Base-by-base conservation (phyloP, 2,113 vertebrate species). In the Carassius gibelio region DNA sequence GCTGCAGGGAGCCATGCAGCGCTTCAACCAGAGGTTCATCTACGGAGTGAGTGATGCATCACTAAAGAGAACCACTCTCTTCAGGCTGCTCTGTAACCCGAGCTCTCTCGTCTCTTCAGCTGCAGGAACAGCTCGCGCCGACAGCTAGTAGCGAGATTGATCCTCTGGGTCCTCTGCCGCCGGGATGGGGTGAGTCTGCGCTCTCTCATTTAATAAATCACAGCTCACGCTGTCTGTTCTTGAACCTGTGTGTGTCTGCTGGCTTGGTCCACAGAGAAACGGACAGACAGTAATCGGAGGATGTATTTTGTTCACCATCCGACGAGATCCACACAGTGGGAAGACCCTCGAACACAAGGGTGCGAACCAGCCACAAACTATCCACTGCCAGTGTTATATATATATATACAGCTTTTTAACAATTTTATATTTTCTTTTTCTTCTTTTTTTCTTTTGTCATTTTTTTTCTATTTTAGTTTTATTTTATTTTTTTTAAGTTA, bases 271-370 rank as follows among this genome's bases (percentile, higher is more conserved):
- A 86, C 83, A 99, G 98, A 99, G 90, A 99, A 99, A 86, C 96
- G 98, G 93, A 99, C 97, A 0, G 98, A 99, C 91, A 96, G 92
- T 87, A 99, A 98, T n/a, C 97, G 98, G 89, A 95, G 98, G 94
- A 96, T 99, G 15, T 99, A 99, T 93, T 99, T 98, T 93, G 98
- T 99, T 90, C 98, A 99, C 90, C 98, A 99, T 89, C 95, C 97
- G 42, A 99, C 97, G 71, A 94, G 98, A 38, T 94, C 96, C 38
- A 99, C 98, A 9, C 98, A 99, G 45, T 99, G 98, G 98, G 98
- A 99, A 88, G 98, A 99, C 81, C 98, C 98, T 55, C 95, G 97
- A 93, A 98, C 95, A 71, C 98, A 98, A 89, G 98, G 98, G 98
- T 99, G 94, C 95, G 95, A 75, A 9, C 87, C 23, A 87, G 87